These are phyloP conservation scores for Colletes gigas DNA, from an alignment of 1,140 invertebrate genomes.

Conservation along the genomic window DNA sequence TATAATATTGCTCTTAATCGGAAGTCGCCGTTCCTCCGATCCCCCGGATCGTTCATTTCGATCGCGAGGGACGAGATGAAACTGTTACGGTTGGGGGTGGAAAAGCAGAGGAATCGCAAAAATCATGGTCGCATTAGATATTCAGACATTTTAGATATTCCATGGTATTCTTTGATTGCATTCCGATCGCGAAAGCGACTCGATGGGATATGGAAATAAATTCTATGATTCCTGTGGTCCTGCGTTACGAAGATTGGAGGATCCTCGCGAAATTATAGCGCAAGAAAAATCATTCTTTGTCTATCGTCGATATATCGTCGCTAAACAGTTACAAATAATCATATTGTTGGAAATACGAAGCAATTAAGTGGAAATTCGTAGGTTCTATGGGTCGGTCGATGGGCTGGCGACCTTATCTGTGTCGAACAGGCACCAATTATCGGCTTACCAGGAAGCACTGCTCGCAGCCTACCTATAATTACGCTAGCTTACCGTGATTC, in stretches of 20 bases:
- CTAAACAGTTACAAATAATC: constrained; percentile 25
- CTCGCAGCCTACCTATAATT: constrained; percentile 53
- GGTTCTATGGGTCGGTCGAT: constrained; percentile 12
- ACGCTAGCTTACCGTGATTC: constrained; percentile 34
- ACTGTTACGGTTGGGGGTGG: too few species aligned
- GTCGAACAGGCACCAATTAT: constrained; percentile 61
- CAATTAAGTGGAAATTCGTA: constrained; percentile 54
- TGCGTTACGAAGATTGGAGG: neutral
- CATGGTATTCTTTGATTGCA: too few species aligned
- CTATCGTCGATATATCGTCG: neutral
- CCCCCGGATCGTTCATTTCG: too few species aligned
- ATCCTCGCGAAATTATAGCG: neutral
- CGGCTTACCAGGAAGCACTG: constrained; percentile 49
- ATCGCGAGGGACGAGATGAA: too few species aligned
- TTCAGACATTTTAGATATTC: too few species aligned
- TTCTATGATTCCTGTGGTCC: neutral
- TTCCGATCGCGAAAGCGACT: too few species aligned
- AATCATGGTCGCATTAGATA: too few species aligned
- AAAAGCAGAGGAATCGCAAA: too few species aligned
- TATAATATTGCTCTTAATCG: neutral
- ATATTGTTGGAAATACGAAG: constrained; percentile 36
- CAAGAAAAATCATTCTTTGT: neutral
- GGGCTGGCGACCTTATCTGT: constrained; percentile 54
- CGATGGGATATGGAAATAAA: too few species aligned
- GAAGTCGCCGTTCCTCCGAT: too few species aligned